Evolutionary conservation across 2,888 invertebrate genomes (phyloP).

Genomic region (Frankliniella intonsa): DNA sequence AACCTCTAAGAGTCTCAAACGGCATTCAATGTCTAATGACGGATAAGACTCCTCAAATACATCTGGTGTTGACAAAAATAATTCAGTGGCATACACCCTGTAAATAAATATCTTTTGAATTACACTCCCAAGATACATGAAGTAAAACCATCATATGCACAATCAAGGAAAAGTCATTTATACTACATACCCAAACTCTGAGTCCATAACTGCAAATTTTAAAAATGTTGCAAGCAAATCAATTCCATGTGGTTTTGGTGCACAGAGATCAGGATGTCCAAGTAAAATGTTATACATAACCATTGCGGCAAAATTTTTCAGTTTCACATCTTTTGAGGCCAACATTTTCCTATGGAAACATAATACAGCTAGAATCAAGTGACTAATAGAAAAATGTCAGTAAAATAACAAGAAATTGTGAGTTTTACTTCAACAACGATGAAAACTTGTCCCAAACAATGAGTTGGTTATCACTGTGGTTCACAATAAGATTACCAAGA

Average conservation of each 20-base stretch:
- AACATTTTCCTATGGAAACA: conserved; percentile 34
- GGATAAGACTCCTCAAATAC: conserved; percentile 3
- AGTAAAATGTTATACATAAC: conserved; percentile 58
- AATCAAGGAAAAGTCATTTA: not conserved
- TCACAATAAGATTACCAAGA: conserved; percentile 55
- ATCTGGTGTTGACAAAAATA: conserved; percentile 9
- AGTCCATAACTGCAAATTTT: conserved; percentile 37
- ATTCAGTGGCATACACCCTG: not conserved
- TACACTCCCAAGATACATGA: not conserved
- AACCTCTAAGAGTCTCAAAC: not conserved
- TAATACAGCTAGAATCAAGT: not conserved
- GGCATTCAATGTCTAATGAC: not conserved
- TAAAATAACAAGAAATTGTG: conserved; percentile 50
- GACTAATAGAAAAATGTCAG: conserved; percentile 10
- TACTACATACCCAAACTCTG: conserved; percentile 45
- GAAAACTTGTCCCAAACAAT: conserved; percentile 54
- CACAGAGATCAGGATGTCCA: conserved; percentile 50
- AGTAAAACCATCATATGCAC: not conserved
- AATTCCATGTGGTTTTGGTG: conserved; percentile 45
- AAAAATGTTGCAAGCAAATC: conserved; percentile 37
- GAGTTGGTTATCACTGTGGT: conserved; percentile 53
- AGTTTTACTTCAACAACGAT: conserved; percentile 51
- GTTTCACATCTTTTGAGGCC: conserved; percentile 36
- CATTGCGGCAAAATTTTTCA: conserved; percentile 52
- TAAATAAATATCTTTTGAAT: not conserved